These are phyloP conservation scores for Tetraneura akinire DNA, from an alignment of 1,140 invertebrate species.

Conservation along the genomic window DNA sequence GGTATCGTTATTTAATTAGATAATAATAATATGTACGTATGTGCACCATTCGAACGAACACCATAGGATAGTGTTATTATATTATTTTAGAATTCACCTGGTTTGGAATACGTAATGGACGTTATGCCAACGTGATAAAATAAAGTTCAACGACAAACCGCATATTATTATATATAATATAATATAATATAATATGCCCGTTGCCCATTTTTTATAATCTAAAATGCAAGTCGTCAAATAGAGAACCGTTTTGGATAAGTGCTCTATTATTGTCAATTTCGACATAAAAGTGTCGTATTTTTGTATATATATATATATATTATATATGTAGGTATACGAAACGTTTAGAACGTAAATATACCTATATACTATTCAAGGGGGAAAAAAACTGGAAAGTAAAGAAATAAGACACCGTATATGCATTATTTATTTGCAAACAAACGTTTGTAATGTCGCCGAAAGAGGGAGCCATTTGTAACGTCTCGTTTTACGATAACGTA, in stretches of 20 bases:
- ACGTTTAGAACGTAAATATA: constrained; percentile 19
- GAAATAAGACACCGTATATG: constrained; percentile 1
- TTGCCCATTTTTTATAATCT: neutral
- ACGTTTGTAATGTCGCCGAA: neutral
- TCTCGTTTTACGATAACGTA: neutral
- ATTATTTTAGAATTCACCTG: neutral
- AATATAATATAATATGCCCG: neutral
- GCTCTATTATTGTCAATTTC: neutral
- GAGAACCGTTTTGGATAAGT: neutral
- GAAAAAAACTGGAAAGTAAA: neutral
- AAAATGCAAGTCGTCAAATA: constrained; percentile 16
- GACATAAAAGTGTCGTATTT: neutral
- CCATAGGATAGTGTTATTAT: no score
- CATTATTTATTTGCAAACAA: constrained; percentile 13
- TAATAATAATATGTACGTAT: no score
- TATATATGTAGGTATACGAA: neutral
- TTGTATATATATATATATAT: no score
- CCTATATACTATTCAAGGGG: neutral
- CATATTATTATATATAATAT: neutral
- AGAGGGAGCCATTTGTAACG: neutral
- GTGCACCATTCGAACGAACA: no score
- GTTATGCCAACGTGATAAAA: neutral
- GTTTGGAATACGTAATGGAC: neutral
- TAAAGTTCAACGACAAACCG: neutral
- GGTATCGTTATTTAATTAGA: no score